Evolutionary conservation across 2,797 vertebrate genomes (phyloP), one percentile per base, ranked within the genome.

Genomic region (Etheostoma perlongum): DNA sequence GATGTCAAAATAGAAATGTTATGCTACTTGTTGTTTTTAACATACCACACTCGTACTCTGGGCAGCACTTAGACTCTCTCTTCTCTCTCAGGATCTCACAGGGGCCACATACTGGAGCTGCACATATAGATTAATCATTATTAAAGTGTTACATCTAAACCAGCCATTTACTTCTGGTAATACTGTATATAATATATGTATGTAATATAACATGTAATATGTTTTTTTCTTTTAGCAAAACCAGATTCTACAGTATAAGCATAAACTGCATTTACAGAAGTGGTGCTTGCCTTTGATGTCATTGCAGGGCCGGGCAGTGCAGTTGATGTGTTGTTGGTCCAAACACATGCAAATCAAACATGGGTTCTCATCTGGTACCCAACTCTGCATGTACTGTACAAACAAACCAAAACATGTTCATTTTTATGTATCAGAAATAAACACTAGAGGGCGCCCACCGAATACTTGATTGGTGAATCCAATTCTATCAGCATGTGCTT

Each of bases 321-420:
- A 99, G 92, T 97, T 98, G 73, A 97, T 92, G 67, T 53, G 94
- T 85, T 94, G 96, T 51, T 95, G 94, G 3, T 96, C 94, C 5
- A 98, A 92, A 88, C 98, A 99, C 0, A 91, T 94, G 88, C 98
- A 99, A 88, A 99, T 95, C 81, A 95, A 91, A 85, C 98, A 99
- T n/a, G 96, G 96, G 69, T 96, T 96, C 0, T 95, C 91, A 14
- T 93, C 73, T 0, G 97, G 96, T 67, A 97, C 94, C 98, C 98
- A 99, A 1, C 95, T 96, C 79, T 98, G 96, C 93, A 98, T 90
- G 77, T 93, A 93, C 98, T 99, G 89, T 63, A 52, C 18, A 83
- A 79, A 86, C 59, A 91, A 55, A 90, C 58, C 15, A 88, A 47
- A 72, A 4, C 4, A 74, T 51, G 44, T 42, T 76, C 1, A 1